Evolutionary conservation across 64 coral and sea anemone genomes (phyloP), one percentile per base, ranked within the genome.

Genomic region (Catalaphyllia jardinei): DNA sequence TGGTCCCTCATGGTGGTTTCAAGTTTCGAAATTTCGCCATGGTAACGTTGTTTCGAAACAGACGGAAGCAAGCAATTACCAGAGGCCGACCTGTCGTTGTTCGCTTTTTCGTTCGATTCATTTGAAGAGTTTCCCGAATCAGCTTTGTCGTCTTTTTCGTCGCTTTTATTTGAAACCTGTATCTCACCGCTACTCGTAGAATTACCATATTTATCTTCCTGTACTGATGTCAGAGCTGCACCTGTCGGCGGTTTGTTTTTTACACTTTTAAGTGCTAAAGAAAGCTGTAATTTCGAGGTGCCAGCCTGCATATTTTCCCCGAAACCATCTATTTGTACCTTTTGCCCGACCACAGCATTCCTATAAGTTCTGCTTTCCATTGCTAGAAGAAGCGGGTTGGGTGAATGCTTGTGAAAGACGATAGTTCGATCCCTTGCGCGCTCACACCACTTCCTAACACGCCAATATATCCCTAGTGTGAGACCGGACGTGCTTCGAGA

Each of bases 401-500:
- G 67, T 0, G 88, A 94, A 73, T 98, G 95, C 72, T 98, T 98
- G 1, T 94, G 95, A 65, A 92, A 92, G 46, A 98, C 46, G 13
- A 88, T 31, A 6, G 95, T 92, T 71, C 95, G 91, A 80, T 98
- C 95, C 24, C 87, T 62, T 8, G 95, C 95, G 60, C 95, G 80
- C 55, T 98, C 95, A 28, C 89, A 94, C 95, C 95, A 98, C 62
- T 98, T 98, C 31, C 91, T 88, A 8, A 98, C 92, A 17, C 88
- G 88, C 54, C 78, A 38, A 60, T 98, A 98, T 61, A 98, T 86
- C 10, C 88, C 91, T 0, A 94, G 62, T 12, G 92, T 92, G 25
- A 98, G 65, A 13, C 95, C 95, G 14, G 88, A 86, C 13, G 88
- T 94, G 18, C 86, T 94, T 86, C 95, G 85, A n/a, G 89, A 89